A percentile compares a stretch with the other conserved stretches of the same genome.
Evolutionary conservation across 2,888 invertebrate species (phyloP).

Genomic region (Lycophotia porphyrea): DNA sequence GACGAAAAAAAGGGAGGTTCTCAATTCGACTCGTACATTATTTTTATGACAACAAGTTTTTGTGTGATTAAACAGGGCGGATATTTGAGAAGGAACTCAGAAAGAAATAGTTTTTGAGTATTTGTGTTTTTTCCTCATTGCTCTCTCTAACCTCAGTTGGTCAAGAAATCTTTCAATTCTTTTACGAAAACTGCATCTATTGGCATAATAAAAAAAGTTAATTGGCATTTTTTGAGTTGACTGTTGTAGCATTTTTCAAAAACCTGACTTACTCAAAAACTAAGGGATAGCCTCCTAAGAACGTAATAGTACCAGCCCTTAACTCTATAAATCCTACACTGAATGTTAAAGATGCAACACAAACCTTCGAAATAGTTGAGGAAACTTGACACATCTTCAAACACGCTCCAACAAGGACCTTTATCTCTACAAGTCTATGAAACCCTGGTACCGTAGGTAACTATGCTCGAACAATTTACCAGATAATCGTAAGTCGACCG

Average conservation of each 20-base stretch:
- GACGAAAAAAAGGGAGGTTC: no score
- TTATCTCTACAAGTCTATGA: conserved; percentile 12
- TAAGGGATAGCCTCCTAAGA: background rate
- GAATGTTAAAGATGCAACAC: background rate
- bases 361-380: background rate
- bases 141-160: background rate
- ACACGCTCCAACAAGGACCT: background rate
- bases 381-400: conserved; percentile 7
- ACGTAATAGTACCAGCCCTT: background rate
- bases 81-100: background rate
- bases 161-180: background rate
- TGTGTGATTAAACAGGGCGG: background rate
- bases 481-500: conserved; percentile 35
- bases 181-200: background rate
- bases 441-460: background rate
- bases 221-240: background rate
- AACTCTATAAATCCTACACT: background rate
- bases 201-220: background rate
- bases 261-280: background rate
- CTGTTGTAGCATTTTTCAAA: background rate
- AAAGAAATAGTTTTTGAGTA: background rate
- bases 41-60: no score
- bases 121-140: background rate
- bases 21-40: no score
- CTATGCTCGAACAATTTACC: conserved; percentile 28